phyloP scores from a whole-genome alignment of 1,140 invertebrate species.

The Hyles euphorbiae region DNA sequence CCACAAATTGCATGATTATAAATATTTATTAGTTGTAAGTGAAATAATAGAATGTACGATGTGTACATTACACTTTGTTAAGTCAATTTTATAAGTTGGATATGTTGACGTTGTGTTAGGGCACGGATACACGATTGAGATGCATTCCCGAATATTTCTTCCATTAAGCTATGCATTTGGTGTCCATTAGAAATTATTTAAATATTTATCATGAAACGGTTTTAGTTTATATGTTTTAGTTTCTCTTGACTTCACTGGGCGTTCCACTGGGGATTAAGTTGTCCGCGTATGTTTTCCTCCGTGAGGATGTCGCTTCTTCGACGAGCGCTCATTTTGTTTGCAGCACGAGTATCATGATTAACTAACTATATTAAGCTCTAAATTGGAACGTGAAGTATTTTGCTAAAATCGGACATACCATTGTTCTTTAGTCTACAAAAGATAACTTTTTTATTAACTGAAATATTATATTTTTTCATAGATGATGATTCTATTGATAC shows the following conservation, averaged over 20 bases:
- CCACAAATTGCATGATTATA: slow-evolving; percentile 16
- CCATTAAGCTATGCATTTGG: slow-evolving; percentile 50
- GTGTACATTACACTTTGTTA: slow-evolving; percentile 44
- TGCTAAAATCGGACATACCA: slow-evolving; percentile 11
- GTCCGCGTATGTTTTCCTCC: slow-evolving; percentile 24
- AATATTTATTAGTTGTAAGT: slow-evolving; percentile 23
- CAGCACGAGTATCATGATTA: slow-evolving; percentile 6
- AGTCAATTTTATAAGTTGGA: slow-evolving; percentile 62
- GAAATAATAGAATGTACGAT: slow-evolving; percentile 22
- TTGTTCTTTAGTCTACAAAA: slow-evolving; percentile 5
- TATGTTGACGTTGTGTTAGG: slow-evolving; percentile 32
- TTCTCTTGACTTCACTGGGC: slow-evolving; percentile 4
- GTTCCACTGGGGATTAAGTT: slow-evolving; percentile 19
- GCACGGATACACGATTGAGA: slow-evolving; percentile 36
- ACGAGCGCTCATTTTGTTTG: slow-evolving; percentile 7
- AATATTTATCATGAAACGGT: slow-evolving; percentile 21
- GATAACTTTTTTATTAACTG: slow-evolving; percentile 2
- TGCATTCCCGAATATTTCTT: slow-evolving; percentile 61
- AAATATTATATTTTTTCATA: slow-evolving; percentile 21
- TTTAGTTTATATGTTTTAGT: slow-evolving; percentile 21
- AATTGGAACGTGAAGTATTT: slow-evolving; percentile 14
- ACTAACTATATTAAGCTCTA: slow-evolving; percentile 6
- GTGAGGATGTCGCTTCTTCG: slow-evolving; percentile 20
- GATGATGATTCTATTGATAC: slow-evolving; percentile 31
- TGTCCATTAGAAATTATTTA: slow-evolving; percentile 33